Evolutionary conservation across 64 coral and sea anemone species (phyloP).

Genomic region (Stichodactyla helianthus): DNA sequence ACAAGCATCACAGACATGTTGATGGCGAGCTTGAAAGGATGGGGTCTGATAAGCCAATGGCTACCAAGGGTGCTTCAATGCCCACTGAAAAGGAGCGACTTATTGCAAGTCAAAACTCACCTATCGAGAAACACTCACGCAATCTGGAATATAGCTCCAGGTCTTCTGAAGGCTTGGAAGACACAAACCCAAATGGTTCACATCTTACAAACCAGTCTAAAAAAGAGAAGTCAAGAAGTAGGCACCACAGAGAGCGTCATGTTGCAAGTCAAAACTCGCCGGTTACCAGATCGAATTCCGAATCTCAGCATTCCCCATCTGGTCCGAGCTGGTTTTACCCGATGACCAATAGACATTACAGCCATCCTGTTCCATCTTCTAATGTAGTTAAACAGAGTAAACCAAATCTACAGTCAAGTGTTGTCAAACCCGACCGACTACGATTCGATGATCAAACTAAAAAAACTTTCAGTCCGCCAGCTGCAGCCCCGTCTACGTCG

Average conservation of each 20-base stretch:
- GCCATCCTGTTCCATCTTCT: constrained; percentile 56
- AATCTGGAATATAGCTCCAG: background rate
- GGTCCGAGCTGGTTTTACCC: constrained; percentile 77
- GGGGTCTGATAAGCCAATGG: background rate
- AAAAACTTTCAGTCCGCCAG: constrained; percentile 40
- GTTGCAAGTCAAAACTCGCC: constrained; percentile 22
- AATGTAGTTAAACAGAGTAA: constrained; percentile 51
- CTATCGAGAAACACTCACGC: background rate
- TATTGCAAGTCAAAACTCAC: constrained; percentile 54
- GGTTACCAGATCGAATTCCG: background rate
- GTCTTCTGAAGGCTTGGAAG: background rate
- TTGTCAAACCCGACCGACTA: constrained; percentile 20
- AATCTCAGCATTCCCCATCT: constrained; percentile 7
- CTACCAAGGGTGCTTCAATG: background rate
- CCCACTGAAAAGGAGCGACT: constrained; percentile 31
- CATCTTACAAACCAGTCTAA: background rate
- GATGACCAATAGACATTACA: constrained; percentile 54
- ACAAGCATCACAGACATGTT: background rate
- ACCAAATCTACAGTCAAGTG: background rate
- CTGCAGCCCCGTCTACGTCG: constrained; percentile 49
- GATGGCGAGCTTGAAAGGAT: background rate
- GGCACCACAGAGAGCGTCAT: background rate
- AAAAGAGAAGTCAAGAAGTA: constrained; percentile 1
- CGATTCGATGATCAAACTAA: constrained; percentile 35
- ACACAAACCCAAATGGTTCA: background rate